Base-by-base conservation (phyloP, 1,140 invertebrate genomes). In the Probaryconus sp. region DNA sequence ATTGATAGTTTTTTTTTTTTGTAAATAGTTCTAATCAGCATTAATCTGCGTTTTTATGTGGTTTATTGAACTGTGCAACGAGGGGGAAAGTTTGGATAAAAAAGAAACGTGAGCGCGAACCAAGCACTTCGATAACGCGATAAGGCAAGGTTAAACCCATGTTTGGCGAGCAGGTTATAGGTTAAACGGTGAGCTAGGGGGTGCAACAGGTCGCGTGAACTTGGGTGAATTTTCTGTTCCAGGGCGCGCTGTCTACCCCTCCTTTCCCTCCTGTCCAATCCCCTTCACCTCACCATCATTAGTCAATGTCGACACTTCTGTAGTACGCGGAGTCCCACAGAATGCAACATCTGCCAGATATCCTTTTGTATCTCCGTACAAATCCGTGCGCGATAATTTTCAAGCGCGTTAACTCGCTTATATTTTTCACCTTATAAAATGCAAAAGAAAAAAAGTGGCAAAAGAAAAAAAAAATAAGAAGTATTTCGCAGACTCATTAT, bases 171-270 rank as follows among this genome's bases (percentile, higher is more conserved):
- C 83, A 87, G 85, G 86, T 87, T 87, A 85, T 86, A 87, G 85
- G 86, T 88, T 88, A 87, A 88, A 88, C 84, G 85, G 80, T 85
- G 83, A 84, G 83, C 82, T 85, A 86, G 84, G 86, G 83, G 84
- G 85, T 87, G 86, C 85, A 87, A 87, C 86, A 87, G 86, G 85
- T 88, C 86, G 85, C 85, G 85, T 87, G 85, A 86, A 87, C 84
- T 86, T 87, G 85, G 86, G 81, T 83, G 83, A 88, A 88, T 88
- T 88, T 88, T 88, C 85, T 85, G 85, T 84, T 87, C 76, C 82
- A 85, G 82, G 79, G 80, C 81, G 80, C 76, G 69, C 81, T 81
- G 82, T 82, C 83, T 82, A 75, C 71, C 78, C 77, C 80, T 76
- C 72, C 70, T 76, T 75, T 69, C 60, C 56, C 77, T 73, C 64